phyloP scores from a whole-genome alignment of 2,113 vertebrate genomes.

The Salminus brasiliensis region DNA sequence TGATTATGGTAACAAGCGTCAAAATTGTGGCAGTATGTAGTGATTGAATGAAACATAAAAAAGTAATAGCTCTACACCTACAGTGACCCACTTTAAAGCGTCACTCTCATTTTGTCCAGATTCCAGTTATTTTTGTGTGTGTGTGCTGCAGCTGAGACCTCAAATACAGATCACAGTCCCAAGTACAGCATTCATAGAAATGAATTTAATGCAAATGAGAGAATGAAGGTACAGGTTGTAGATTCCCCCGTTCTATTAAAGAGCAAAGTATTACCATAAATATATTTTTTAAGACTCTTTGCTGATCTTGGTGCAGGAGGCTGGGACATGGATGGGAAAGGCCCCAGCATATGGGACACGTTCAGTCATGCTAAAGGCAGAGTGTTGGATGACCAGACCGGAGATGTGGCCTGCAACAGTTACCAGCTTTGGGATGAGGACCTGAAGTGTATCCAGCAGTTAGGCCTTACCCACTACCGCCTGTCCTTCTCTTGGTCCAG shows the following conservation, averaged over 20 bases:
- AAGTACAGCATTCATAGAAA: neutral
- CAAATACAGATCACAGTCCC: no score
- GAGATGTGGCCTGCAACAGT: conserved; percentile 91
- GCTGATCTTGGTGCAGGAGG: conserved; percentile 78
- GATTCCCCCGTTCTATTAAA: neutral
- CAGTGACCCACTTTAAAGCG: no score
- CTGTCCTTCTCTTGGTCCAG: conserved; percentile 95
- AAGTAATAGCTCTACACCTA: no score
- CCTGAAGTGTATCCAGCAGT: conserved; percentile 91
- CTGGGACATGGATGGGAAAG: conserved; percentile 88
- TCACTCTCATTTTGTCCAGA: no score
- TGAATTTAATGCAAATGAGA: neutral
- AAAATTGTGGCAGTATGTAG: no score
- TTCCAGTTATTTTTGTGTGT: no score
- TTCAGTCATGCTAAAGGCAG: conserved; percentile 88
- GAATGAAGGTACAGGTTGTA: neutral
- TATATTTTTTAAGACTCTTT: neutral
- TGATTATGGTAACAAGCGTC: no score
- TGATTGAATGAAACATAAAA: no score
- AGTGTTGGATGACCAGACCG: conserved; percentile 88
- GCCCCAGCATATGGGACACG: conserved; percentile 88
- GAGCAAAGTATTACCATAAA: neutral
- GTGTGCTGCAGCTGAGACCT: no score
- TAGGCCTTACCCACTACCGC: conserved; percentile 94
- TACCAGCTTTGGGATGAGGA: conserved; percentile 93